Evolutionary conservation across 2,797 vertebrate species (phyloP).

Genomic region (Pagetopsis macropterus): DNA sequence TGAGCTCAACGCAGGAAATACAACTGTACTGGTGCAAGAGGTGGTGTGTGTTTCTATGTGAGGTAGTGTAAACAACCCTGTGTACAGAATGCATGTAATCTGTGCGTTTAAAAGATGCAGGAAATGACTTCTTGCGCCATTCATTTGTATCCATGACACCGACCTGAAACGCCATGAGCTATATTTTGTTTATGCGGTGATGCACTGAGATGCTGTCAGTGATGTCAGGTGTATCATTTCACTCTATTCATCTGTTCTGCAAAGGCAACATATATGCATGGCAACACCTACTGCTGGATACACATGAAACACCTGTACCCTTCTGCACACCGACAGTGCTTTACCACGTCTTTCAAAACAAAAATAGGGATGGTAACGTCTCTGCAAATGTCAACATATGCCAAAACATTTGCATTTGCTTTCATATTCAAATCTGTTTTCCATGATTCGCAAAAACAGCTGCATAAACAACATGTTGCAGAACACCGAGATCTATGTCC

Average conservation of each 20-base stretch:
- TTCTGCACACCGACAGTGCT: constrained; percentile 14
- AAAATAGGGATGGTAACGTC: constrained; percentile 52
- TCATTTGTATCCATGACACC: constrained; percentile 40
- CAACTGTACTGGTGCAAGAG: constrained; percentile 42
- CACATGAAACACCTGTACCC: neutral
- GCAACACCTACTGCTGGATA: neutral
- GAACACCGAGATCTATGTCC: constrained; percentile 36
- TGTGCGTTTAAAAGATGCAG: constrained; percentile 25
- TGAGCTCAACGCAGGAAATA: constrained; percentile 48
- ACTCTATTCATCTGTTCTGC: neutral
- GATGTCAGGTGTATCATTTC: constrained; percentile 12
- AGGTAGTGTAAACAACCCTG: neutral
- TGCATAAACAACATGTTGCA: constrained; percentile 38
- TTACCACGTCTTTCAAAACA: constrained; percentile 35
- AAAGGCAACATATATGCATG: neutral
- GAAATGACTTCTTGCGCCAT: constrained; percentile 33
- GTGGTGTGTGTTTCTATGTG: constrained; percentile 5
- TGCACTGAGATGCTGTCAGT: neutral
- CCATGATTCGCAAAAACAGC: constrained; percentile 40
- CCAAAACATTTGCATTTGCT: constrained; percentile 61
- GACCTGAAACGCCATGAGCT: constrained; percentile 12
- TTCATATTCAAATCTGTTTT: constrained; percentile 64
- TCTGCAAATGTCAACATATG: constrained; percentile 56
- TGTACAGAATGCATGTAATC: neutral
- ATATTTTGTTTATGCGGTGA: constrained; percentile 32